Conservation (phyloP, 2,888 invertebrate genomes). For the Blera fallax region DNA sequence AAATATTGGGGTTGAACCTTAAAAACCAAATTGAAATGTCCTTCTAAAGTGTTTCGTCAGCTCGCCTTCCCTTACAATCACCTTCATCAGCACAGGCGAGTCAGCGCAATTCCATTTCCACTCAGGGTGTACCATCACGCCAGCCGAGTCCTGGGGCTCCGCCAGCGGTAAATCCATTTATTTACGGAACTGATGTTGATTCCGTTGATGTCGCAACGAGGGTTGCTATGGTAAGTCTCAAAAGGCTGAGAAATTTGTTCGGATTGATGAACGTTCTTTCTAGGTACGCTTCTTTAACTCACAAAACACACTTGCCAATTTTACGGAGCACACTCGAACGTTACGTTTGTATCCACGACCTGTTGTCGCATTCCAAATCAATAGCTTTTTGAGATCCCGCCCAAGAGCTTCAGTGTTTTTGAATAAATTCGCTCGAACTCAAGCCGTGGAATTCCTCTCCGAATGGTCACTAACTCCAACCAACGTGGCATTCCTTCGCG, state of each 20-base stretch:
- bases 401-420: constrained; percentile 94
- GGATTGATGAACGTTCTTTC: background rate
- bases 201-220: constrained; percentile 99
- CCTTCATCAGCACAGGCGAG: constrained; percentile 79
- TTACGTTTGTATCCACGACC: constrained; percentile 97
- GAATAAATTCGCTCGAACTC: constrained; percentile 95
- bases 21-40: background rate
- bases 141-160: constrained; percentile 83
- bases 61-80: constrained; percentile 79
- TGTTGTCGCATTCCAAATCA: constrained; percentile 99
- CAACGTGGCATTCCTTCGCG: constrained; percentile 98
- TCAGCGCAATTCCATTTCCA: constrained; percentile 81
- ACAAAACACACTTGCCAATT: constrained; percentile 97
- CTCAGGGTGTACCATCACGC: constrained; percentile 81
- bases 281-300: constrained; percentile 95
- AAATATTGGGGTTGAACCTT: background rate
- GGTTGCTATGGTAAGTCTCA: constrained; percentile 92
- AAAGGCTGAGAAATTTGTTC: background rate
- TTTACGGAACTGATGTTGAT: constrained; percentile 97
- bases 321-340: constrained; percentile 98
- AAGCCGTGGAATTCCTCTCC: constrained; percentile 99
- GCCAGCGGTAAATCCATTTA: constrained; percentile 90
- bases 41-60: constrained; percentile 78
- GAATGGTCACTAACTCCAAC: constrained; percentile 99
- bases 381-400: constrained; percentile 96